Percentiles rank a stretch among this genome's conserved stretches.
phyloP scores from a whole-genome alignment of 2,797 vertebrate genomes.

The Lacerta viridis region DNA sequence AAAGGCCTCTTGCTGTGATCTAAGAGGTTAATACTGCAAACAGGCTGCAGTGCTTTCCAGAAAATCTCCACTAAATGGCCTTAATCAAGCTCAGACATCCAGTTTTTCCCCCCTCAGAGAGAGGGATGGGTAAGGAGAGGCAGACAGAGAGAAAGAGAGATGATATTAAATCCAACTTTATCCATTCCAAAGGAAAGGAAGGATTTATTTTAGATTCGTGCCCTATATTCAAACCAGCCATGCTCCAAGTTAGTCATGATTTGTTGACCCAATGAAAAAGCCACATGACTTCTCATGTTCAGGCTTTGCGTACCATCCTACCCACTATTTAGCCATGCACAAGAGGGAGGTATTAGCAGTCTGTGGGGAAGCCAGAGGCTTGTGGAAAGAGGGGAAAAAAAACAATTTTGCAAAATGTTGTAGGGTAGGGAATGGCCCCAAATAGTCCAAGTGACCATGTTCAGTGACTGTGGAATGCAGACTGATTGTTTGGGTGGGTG shows the following conservation, averaged over 20 bases:
- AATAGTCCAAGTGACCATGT: too few species aligned
- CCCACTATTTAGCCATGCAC: too few species aligned
- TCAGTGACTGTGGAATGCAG: too few species aligned
- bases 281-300: neutral
- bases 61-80: constrained; percentile 56
- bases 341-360: neutral
- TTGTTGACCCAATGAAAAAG: neutral
- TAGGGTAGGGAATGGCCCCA: neutral
- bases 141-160: constrained; percentile 7
- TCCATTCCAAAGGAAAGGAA: neutral
- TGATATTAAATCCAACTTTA: neutral
- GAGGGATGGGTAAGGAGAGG: neutral
- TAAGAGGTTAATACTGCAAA: constrained; percentile 56
- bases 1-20: constrained; percentile 68
- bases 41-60: neutral
- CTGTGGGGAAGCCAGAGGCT: too few species aligned
- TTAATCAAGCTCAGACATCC: constrained; percentile 54
- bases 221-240: neutral
- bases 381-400: neutral
- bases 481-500: too few species aligned
- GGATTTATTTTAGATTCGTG: constrained; percentile 32
- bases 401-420: neutral
- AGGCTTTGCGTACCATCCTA: too few species aligned
- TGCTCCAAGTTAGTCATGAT: neutral
- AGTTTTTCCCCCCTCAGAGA: neutral